Evolutionary conservation across 2,113 vertebrate species (phyloP).

Genomic region (Erinaceus europaeus): DNA sequence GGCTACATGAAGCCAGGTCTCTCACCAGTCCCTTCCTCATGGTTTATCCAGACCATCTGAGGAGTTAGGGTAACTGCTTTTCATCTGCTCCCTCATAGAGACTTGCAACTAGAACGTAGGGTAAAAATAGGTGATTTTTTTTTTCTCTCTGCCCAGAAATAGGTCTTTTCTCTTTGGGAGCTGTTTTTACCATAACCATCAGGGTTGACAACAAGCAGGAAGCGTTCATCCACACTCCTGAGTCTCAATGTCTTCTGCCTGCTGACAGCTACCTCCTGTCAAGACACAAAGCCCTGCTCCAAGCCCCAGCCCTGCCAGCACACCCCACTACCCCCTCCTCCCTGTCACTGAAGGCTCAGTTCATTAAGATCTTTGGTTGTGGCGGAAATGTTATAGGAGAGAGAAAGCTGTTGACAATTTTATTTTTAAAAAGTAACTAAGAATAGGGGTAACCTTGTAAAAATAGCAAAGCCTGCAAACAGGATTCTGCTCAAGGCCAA

Average conservation of each 20-base stretch:
- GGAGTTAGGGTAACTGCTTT: too few relatives aligned
- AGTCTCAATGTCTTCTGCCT: too few relatives aligned
- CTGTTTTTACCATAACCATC: not conserved
- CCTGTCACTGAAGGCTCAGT: not conserved
- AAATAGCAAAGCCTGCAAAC: conserved; percentile 38
- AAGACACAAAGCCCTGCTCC: too few relatives aligned
- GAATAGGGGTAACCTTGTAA: conserved; percentile 53
- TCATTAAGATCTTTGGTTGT: conserved; percentile 52
- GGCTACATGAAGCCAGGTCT: too few relatives aligned
- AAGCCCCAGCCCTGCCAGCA: too few relatives aligned
- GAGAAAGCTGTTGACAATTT: conserved; percentile 60
- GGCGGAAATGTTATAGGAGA: conserved; percentile 45
- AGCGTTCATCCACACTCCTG: too few relatives aligned
- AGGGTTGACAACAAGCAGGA: not conserved
- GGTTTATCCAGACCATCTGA: too few relatives aligned
- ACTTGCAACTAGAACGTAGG: not conserved
- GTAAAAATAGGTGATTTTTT: not conserved
- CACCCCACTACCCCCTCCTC: not conserved
- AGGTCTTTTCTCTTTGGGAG: not conserved
- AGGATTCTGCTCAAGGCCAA: conserved; percentile 10
- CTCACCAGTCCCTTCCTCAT: too few relatives aligned
- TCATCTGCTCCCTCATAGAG: too few relatives aligned
- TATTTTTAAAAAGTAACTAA: conserved; percentile 66
- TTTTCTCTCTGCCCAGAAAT: conserved; percentile 1
- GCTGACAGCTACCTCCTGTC: too few relatives aligned